These are phyloP conservation scores for Mycalesis mineus DNA, from an alignment of 2,888 invertebrate species.

Conservation along the genomic window DNA sequence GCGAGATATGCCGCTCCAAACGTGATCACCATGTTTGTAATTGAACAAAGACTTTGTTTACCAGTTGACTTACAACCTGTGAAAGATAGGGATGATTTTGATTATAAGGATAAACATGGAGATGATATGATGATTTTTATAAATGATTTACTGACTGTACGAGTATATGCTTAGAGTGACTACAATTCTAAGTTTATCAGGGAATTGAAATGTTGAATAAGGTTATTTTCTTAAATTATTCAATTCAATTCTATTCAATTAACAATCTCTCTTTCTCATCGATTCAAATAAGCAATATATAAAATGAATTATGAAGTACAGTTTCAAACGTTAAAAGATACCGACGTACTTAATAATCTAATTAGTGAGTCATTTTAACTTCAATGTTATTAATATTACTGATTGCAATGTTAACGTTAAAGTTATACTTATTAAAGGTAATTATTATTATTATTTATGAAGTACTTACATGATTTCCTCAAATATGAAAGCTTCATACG, in stretches of 20 bases:
- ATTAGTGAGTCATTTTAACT: not conserved
- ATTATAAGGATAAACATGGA: not conserved
- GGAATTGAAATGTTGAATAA: too few species aligned
- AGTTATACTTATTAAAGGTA: slow-evolving; percentile 34
- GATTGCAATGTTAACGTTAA: not conserved
- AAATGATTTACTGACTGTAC: not conserved
- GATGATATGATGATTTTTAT: too few species aligned
- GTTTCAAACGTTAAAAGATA: not conserved
- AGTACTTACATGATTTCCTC: slow-evolving; percentile 1
- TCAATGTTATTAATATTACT: slow-evolving; percentile 4
- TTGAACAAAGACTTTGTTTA: slow-evolving; percentile 56
- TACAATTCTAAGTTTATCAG: too few species aligned
- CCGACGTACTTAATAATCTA: not conserved
- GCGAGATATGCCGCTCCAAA: slow-evolving; percentile 87
- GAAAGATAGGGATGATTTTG: not conserved
- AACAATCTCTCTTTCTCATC: too few species aligned
- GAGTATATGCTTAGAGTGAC: not conserved
- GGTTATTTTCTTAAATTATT: too few species aligned
- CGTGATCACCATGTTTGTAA: slow-evolving; percentile 93
- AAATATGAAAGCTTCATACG: not conserved
- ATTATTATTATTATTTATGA: slow-evolving; percentile 64
- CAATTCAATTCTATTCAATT: not conserved
- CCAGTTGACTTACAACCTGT: not conserved
- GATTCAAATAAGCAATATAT: not conserved
- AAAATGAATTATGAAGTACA: not conserved